phyloP scores from a whole-genome alignment of 2,888 invertebrate genomes.

The Eupeodes latifasciatus region DNA sequence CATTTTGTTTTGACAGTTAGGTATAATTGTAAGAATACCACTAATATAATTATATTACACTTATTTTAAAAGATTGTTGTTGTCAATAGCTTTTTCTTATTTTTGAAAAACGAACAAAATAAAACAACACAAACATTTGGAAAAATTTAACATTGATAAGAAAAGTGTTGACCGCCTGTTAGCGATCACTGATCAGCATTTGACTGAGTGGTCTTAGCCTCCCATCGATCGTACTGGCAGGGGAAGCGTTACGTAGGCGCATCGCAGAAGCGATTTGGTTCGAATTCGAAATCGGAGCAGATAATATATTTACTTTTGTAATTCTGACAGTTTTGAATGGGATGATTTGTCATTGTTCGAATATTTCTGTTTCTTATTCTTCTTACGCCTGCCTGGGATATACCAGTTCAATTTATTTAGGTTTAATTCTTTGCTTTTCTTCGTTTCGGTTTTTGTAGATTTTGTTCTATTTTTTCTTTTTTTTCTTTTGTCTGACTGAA shows the following conservation, averaged over 20 bases:
- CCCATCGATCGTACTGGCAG: slow-evolving; percentile 6
- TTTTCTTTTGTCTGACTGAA: slow-evolving; percentile 41
- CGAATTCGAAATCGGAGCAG: background rate
- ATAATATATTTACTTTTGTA: background rate
- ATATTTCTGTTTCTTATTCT: slow-evolving; percentile 19
- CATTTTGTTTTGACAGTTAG: background rate
- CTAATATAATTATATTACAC: background rate
- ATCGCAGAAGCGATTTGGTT: no score
- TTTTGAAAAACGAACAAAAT: slow-evolving; percentile 41
- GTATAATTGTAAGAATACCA: background rate
- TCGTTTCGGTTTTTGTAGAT: slow-evolving; percentile 30
- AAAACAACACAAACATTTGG: slow-evolving; percentile 37
- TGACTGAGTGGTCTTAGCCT: slow-evolving; percentile 57
- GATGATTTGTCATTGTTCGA: slow-evolving; percentile 10
- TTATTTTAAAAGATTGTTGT: slow-evolving; percentile 29
- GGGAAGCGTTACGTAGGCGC: background rate
- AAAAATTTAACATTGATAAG: slow-evolving; percentile 57
- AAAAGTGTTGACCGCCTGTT: slow-evolving; percentile 62
- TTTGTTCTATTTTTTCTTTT: slow-evolving; percentile 30
- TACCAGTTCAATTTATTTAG: slow-evolving; percentile 46
- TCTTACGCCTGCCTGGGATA: slow-evolving; percentile 33
- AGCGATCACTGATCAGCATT: slow-evolving; percentile 73
- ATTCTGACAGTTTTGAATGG: slow-evolving; percentile 42
- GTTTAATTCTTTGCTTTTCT: slow-evolving; percentile 21
- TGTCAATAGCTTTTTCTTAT: slow-evolving; percentile 35